Evolutionary conservation across 2,113 vertebrate genomes (phyloP), one percentile per base, ranked within the genome.

Genomic region (Cephalopholis sonnerati): DNA sequence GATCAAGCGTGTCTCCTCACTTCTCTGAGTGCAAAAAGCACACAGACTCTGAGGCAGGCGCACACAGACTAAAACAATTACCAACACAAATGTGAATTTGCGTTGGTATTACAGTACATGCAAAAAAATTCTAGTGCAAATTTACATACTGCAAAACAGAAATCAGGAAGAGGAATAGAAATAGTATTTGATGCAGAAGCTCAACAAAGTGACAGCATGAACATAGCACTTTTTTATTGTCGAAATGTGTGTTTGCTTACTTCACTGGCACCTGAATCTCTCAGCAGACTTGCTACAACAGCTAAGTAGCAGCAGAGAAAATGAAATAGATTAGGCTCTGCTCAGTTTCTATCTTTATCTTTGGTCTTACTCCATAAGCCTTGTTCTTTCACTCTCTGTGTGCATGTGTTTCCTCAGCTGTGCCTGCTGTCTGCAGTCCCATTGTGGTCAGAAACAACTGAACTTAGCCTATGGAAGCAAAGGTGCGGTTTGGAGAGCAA

Each of bases 1-100:
- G 94, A 91, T 96, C 95, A 97, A 96, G 95, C 95, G 71, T 96
- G 93, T 95, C 78, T 89, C 89, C 91, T 91, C 93, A 85, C 90
- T 89, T 91, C 93, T 90, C 76, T 57, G 68, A 92, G 92, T 95
- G 95, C 93, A 93, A 95, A 94, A 94, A 91, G 92, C 91, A 91
- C 85, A 91, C 88, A 83, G 70, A 74, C 77, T 71, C 62, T 24
- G 46, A 53, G n/a, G 80, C 83, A 53, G 59, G 46, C 69, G 24
- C 82, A 68, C 83, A 84, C 81, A 65, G 75, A 81, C 81, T 61
- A 71, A 80, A 89, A 89, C 87, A 87, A 85, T 77, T 46, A 83
- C 69, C 32, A 65, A 76, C 46, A 76, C 55, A 80, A 70, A 69
- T 64, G 70, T 54, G 22, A 66, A 72, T 65, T 69, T 15, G 6